Conservation (phyloP, 2,797 vertebrate species). For the Xiphorhynchus erythropygius region DNA sequence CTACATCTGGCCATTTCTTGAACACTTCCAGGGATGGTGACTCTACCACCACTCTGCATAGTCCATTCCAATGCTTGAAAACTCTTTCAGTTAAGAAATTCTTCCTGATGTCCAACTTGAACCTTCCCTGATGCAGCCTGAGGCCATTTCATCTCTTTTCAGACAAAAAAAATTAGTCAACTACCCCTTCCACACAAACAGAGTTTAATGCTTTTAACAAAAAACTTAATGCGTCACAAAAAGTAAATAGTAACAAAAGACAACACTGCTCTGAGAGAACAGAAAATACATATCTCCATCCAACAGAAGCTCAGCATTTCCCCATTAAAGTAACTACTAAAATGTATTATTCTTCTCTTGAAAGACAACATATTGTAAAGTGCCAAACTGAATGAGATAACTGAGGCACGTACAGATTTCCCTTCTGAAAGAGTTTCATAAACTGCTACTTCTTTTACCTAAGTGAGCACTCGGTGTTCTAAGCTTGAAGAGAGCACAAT, state of each 20-base stretch:
- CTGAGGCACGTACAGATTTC: not conserved
- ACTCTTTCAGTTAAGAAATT: not conserved
- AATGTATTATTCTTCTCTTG: not conserved
- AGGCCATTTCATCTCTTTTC: not conserved
- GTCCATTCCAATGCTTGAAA: not conserved
- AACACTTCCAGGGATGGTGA: not conserved
- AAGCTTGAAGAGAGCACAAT: not conserved
- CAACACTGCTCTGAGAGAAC: not conserved
- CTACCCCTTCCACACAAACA: not conserved
- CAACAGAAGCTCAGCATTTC: not conserved
- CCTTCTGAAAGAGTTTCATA: not conserved
- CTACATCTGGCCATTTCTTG: not conserved
- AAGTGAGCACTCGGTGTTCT: not conserved
- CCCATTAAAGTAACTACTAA: not conserved
- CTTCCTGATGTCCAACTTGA: not conserved
- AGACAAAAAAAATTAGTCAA: not conserved
- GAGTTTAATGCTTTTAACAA: not conserved
- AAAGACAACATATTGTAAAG: not conserved
- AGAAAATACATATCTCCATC: not conserved
- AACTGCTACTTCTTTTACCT: not conserved
- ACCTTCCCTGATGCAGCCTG: not conserved
- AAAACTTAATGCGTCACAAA: not conserved
- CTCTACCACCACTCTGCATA: not conserved
- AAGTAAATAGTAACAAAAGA: not conserved
- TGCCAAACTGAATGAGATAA: not conserved